A percentile compares a stretch with the other conserved stretches of the same genome.
Evolutionary conservation across 2,113 vertebrate species (phyloP).

Genomic region (Nothobranchius kuhntae): DNA sequence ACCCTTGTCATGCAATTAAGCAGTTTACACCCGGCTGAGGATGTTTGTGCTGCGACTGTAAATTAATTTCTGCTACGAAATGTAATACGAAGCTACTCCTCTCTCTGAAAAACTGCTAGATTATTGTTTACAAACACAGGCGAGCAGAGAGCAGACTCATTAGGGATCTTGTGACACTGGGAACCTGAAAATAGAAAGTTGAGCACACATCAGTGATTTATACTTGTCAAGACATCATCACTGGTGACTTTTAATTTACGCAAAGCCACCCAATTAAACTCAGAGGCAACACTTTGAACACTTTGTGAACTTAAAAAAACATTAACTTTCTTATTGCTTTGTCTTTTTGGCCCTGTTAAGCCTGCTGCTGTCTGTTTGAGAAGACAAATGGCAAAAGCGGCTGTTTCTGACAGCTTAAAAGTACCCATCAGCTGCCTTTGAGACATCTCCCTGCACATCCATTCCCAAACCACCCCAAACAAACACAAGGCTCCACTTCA

Average conservation of each 20-base stretch:
- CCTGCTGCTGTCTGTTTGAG: constrained; percentile 41
- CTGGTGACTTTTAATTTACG: constrained; percentile 51
- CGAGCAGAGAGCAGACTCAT: constrained; percentile 36
- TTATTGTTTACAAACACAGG: constrained; percentile 60
- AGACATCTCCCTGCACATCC: constrained; percentile 82
- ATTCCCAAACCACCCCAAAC: constrained; percentile 81
- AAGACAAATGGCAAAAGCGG: constrained; percentile 55
- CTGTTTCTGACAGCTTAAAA: constrained; percentile 79
- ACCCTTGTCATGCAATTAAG: constrained; percentile 50
- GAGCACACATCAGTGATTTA: constrained; percentile 1
- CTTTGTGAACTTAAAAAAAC: constrained; percentile 40
- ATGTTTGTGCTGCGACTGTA: constrained; percentile 34
- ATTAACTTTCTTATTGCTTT: constrained; percentile 40
- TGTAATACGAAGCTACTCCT: constrained; percentile 9
- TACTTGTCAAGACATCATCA: constrained; percentile 37
- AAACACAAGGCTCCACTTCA: constrained; percentile 87
- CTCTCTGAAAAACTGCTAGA: constrained; percentile 35
- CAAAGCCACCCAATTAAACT: constrained; percentile 45
- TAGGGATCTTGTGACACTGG: constrained; percentile 15
- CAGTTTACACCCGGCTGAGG: constrained; percentile 34
- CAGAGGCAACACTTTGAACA: constrained; percentile 26
- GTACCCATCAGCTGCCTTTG: constrained; percentile 75
- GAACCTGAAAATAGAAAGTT: constrained; percentile 31
- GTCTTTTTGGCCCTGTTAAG: constrained; percentile 36
- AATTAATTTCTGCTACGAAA: constrained; percentile 25